phyloP scores from a whole-genome alignment of 2,797 vertebrate genomes.

The Okamejei kenojei region DNA sequence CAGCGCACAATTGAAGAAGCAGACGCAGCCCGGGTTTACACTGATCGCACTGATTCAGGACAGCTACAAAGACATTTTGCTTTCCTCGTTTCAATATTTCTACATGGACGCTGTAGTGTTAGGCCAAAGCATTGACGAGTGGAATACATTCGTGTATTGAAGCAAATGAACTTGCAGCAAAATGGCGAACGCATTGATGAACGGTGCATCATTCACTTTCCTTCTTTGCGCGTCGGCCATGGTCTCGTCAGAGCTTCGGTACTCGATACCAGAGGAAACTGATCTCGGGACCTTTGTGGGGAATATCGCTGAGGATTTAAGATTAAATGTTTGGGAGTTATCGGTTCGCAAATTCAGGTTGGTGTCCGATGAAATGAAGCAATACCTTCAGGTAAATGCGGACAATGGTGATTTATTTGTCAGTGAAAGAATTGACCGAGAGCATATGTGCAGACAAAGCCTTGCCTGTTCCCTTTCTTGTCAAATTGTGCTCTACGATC shows the following conservation, averaged over 20 bases:
- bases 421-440: constrained; percentile 6
- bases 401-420: constrained; percentile 6
- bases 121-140: not conserved
- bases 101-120: not conserved
- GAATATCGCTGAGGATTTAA: constrained; percentile 1
- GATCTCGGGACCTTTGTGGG: not conserved
- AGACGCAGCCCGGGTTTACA: not conserved
- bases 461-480: not conserved
- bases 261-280: not conserved
- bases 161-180: not conserved
- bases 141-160: not conserved
- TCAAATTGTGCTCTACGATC: not conserved
- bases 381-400: not conserved
- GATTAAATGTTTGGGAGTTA: not conserved
- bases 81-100: not conserved
- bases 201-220: not conserved
- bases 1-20: not conserved
- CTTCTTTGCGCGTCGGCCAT: not conserved
- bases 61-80: not conserved
- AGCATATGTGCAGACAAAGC: not conserved
- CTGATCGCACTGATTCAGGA: no score
- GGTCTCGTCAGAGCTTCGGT: not conserved
- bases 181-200: not conserved
- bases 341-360: not conserved
- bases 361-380: not conserved